Percentiles rank a stretch among this genome's conserved stretches.
These are phyloP conservation scores for Ceratoteleas bidentatus DNA, from an alignment of 1,140 invertebrate species.

Conservation along the genomic window DNA sequence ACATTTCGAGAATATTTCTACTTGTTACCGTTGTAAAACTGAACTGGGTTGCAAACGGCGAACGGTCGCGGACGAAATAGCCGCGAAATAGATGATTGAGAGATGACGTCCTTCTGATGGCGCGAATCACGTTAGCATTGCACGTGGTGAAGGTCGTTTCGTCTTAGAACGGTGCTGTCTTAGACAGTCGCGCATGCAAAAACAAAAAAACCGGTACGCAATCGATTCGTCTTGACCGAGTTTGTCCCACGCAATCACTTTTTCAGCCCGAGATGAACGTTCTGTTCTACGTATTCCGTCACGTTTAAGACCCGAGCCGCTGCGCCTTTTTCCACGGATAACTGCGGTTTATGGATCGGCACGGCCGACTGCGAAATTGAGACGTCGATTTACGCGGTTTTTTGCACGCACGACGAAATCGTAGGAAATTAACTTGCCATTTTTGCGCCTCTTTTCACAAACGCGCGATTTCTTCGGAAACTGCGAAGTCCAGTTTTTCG, in stretches of 20 bases:
- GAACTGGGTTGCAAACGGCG: no score
- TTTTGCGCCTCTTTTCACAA: neutral
- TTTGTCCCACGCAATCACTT: slow-evolving; percentile 31
- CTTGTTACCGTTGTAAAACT: no score
- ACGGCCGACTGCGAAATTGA: slow-evolving; percentile 15
- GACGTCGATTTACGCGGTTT: slow-evolving; percentile 6
- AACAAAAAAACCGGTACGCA: slow-evolving; percentile 16
- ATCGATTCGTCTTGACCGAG: slow-evolving; percentile 46
- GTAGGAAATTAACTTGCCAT: neutral
- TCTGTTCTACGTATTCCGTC: slow-evolving; percentile 17
- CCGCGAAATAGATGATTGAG: no score
- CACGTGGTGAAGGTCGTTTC: slow-evolving; percentile 33
- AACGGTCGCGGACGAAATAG: no score
- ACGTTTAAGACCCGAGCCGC: slow-evolving; percentile 12
- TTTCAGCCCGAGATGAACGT: slow-evolving; percentile 22
- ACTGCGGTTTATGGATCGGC: slow-evolving; percentile 24
- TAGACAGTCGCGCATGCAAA: slow-evolving; percentile 32
- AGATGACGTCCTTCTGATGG: neutral
- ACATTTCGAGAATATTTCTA: no score
- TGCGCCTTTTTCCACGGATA: slow-evolving; percentile 17
- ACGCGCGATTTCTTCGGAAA: no score
- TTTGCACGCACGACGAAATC: slow-evolving; percentile 7
- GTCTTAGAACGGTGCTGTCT: slow-evolving; percentile 29
- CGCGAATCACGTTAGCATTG: slow-evolving; percentile 31
- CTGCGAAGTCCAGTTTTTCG: no score